A percentile compares a stretch with the other conserved stretches of the same genome.
Evolutionary conservation across 2,888 invertebrate genomes (phyloP).

Genomic region (Lycia hirtaria): DNA sequence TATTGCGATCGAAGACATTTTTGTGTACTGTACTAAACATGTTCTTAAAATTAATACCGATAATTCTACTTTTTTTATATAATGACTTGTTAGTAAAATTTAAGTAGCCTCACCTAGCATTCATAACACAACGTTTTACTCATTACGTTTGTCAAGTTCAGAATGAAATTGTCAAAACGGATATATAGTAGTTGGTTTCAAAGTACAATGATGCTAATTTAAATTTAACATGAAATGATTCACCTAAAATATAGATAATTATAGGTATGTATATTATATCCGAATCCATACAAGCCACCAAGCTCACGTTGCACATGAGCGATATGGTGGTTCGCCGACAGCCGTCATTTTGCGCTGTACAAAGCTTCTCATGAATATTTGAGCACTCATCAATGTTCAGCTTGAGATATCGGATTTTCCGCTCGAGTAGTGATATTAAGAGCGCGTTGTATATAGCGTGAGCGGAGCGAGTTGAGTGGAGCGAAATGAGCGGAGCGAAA

Average conservation of each 20-base stretch:
- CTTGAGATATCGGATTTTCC: conserved; percentile 81
- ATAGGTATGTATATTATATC: background rate
- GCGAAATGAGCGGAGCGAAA: background rate
- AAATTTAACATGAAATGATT: background rate
- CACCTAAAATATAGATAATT: background rate
- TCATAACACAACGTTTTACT: too few relatives aligned
- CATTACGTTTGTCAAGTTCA: too few relatives aligned
- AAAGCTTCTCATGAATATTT: conserved; percentile 75
- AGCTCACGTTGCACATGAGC: conserved; percentile 18
- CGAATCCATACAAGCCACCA: background rate
- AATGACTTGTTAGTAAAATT: too few relatives aligned
- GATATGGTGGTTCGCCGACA: conserved; percentile 52
- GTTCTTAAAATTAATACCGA: too few relatives aligned
- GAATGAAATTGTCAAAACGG: too few relatives aligned
- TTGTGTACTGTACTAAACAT: too few relatives aligned
- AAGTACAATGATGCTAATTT: too few relatives aligned
- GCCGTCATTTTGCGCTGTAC: conserved; percentile 65
- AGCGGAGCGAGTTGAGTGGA: conserved; percentile 5
- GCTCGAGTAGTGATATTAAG: conserved; percentile 68
- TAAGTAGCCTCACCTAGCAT: too few relatives aligned
- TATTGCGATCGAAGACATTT: too few relatives aligned
- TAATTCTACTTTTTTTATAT: too few relatives aligned
- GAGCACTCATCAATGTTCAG: conserved; percentile 74
- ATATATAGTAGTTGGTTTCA: too few relatives aligned
- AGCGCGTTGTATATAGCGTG: conserved; percentile 42